Evolutionary conservation across 2,797 vertebrate species (phyloP).

Genomic region (Tokudaia muenninki): DNA sequence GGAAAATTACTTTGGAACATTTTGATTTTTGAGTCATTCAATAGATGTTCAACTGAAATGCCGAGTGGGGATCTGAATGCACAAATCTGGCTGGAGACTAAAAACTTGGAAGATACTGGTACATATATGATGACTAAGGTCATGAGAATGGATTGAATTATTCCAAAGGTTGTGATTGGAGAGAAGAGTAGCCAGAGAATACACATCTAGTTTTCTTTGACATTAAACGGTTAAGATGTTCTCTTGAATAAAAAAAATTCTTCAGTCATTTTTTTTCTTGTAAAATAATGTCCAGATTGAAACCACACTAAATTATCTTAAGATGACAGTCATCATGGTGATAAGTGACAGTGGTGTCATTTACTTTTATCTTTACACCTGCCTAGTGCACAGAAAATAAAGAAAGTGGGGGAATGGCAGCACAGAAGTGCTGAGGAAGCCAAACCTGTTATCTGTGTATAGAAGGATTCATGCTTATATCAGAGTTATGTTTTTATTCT

Average conservation of each 20-base stretch:
- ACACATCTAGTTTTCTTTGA: neutral
- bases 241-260: neutral
- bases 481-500: neutral
- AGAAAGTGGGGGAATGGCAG: neutral
- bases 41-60: neutral
- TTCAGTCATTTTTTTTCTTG: conserved; percentile 8
- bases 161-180: neutral
- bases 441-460: neutral
- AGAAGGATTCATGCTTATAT: conserved; percentile 7
- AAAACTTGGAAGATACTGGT: neutral
- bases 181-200: neutral
- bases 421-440: neutral
- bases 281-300: conserved; percentile 43
- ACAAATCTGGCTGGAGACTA: neutral
- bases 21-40: conserved; percentile 11
- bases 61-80: neutral
- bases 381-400: conserved; percentile 19
- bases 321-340: conserved; percentile 53
- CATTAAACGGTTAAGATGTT: conserved; percentile 43
- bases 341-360: conserved; percentile 31
- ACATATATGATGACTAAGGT: neutral
- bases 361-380: conserved; percentile 60
- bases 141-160: neutral
- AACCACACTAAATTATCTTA: conserved; percentile 55
- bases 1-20: neutral